Conservation (phyloP, 2,797 vertebrate genomes). For the Pachyuromys duprasi region DNA sequence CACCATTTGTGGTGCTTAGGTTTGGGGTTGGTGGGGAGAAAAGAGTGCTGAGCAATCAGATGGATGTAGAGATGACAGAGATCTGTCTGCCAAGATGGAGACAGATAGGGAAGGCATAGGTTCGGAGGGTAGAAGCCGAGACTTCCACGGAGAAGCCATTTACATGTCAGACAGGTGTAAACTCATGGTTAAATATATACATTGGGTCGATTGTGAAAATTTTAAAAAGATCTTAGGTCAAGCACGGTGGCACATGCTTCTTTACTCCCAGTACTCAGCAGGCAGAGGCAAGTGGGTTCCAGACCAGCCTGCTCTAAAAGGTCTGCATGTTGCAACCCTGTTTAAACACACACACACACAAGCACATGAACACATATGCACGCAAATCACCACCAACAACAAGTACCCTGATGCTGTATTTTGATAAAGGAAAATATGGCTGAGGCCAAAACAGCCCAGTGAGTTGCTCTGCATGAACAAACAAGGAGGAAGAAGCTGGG, state of each 20-base stretch:
- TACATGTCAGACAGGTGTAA: not conserved
- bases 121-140: not conserved
- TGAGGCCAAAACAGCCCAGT: not conserved
- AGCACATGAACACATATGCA: not conserved
- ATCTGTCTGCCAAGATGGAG: not conserved
- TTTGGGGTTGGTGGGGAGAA: not conserved
- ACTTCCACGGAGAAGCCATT: slow-evolving; percentile 6
- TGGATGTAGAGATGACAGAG: not conserved
- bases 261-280: not conserved
- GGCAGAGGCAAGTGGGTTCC: not conserved
- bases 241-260: not conserved
- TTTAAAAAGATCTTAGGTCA: not conserved
- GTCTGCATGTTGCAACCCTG: not conserved
- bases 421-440: not conserved
- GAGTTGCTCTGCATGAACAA: not conserved
- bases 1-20: not conserved
- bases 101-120: not conserved
- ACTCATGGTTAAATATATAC: slow-evolving; percentile 21
- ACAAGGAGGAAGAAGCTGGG: not conserved
- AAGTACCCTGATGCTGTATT: not conserved
- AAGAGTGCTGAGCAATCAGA: not conserved
- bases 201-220: not conserved
- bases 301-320: not conserved
- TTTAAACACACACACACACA: not conserved
- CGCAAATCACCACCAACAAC: not conserved